Conservation (phyloP, 2,888 invertebrate species). For the Hirudinaria manillensis region DNA sequence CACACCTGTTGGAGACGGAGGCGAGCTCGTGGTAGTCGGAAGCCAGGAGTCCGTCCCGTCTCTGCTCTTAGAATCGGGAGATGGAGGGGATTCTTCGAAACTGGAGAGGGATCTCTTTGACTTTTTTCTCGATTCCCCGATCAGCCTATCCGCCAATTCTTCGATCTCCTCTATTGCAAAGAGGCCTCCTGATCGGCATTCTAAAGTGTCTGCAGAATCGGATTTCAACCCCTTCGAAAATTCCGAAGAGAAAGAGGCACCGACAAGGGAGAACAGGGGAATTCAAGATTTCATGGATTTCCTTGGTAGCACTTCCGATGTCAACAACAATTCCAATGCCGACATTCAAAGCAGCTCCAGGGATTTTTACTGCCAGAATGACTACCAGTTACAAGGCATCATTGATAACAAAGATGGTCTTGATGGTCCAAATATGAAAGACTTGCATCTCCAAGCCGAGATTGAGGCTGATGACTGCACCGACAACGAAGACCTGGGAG, state of each 20-base stretch:
- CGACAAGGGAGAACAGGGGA: slow-evolving; percentile 18
- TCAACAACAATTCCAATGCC: neutral
- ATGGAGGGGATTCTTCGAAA: too few relatives aligned
- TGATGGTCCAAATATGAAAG: neutral
- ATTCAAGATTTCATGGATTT: slow-evolving; percentile 13
- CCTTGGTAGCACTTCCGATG: neutral
- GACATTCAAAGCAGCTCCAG: neutral
- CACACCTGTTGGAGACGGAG: too few relatives aligned
- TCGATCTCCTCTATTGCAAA: too few relatives aligned
- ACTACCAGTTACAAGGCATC: neutral
- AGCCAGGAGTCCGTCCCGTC: too few relatives aligned
- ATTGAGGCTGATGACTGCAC: slow-evolving; percentile 28
- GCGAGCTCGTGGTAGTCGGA: too few relatives aligned
- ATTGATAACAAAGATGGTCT: neutral
- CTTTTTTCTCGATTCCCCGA: too few relatives aligned
- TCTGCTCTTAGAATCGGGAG: too few relatives aligned
- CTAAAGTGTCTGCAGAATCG: too few relatives aligned
- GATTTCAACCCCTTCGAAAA: slow-evolving; percentile 2
- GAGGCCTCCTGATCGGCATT: too few relatives aligned
- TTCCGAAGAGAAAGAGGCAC: slow-evolving; percentile 31
- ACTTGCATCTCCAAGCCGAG: neutral
- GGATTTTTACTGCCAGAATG: slow-evolving; percentile 4
- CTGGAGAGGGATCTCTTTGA: too few relatives aligned
- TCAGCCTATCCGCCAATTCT: too few relatives aligned
- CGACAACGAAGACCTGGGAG: slow-evolving; percentile 35